phyloP scores from a whole-genome alignment of 2,888 invertebrate species.

The Ormyrus labotus region DNA sequence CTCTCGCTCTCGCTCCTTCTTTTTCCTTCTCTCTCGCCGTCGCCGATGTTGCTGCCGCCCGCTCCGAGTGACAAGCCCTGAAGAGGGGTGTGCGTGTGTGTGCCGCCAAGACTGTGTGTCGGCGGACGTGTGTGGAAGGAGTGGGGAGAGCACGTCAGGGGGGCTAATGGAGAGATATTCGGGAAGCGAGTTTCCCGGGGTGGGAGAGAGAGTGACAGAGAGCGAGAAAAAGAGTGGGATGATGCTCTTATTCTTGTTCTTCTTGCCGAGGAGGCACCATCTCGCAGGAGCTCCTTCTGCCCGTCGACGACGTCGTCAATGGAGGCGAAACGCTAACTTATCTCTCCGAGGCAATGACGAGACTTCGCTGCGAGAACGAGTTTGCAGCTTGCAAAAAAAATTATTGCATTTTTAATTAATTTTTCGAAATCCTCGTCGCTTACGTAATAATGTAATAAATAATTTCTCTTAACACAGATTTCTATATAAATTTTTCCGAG shows the following conservation, averaged over 20 bases:
- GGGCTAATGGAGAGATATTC: slow-evolving; percentile 76
- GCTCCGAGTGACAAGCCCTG: slow-evolving; percentile 54
- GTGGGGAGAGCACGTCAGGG: slow-evolving; percentile 63
- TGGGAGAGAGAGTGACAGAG: slow-evolving; percentile 60
- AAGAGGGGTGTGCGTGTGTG: slow-evolving; percentile 66
- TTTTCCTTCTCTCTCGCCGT: slow-evolving; percentile 46
- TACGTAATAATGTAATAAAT: too few relatives aligned
- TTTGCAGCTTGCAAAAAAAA: too few relatives aligned
- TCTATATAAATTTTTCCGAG: too few relatives aligned
- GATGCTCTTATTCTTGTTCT: slow-evolving; percentile 52
- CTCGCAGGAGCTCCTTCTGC: neutral
- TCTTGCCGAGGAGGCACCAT: slow-evolving; percentile 20
- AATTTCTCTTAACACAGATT: too few relatives aligned
- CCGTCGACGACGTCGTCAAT: neutral
- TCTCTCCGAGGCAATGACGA: too few relatives aligned
- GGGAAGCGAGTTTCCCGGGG: slow-evolving; percentile 67
- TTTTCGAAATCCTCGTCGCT: too few relatives aligned
- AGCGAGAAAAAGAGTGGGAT: slow-evolving; percentile 56
- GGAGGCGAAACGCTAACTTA: too few relatives aligned
- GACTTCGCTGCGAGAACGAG: too few relatives aligned
- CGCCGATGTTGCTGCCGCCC: slow-evolving; percentile 60
- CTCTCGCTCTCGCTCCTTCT: slow-evolving; percentile 42
- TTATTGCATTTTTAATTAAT: too few relatives aligned
- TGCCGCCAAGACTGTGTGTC: slow-evolving; percentile 43
- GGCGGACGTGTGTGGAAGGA: slow-evolving; percentile 50